Base-by-base conservation (phyloP, 2,113 vertebrate species). In the Orycteropus afer region DNA sequence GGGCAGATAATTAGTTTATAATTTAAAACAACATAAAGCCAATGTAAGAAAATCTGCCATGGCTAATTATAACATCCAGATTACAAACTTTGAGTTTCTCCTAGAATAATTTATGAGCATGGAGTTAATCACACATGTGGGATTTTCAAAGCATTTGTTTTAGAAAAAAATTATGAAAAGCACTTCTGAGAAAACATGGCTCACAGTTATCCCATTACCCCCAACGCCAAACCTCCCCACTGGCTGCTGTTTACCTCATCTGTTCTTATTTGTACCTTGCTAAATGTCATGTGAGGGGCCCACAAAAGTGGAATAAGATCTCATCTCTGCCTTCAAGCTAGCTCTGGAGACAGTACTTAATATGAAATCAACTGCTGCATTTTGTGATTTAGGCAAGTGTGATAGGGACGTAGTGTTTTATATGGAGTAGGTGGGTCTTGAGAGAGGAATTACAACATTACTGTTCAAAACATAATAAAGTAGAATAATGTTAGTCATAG, bases 81-180 rank as follows among this genome's bases (percentile, higher is more conserved):
- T 3, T 78, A 86, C 76, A 51, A 96, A 61, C 25, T 93, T 87
- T 93, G 11, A 51, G 18, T 84, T 51, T 91, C 20, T 95, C 90
- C 85, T 4, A 71, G 49, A 76, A 91, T 92, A 93, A 90, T 87
- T 93, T 88, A 87, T 92, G 45, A 88, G 37, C 37, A 55, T 5
- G 85, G 23, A 76, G 23, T 83, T 92, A 95, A 87, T 92, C 77
- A 96, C 8, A 79, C 13, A 78, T 78, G 5, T 89, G 88, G 63
- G 37, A 83, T 80, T 93, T 93, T 89, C 17, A 91, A 94, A 93
- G 63, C 14, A 79, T 86, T 92, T 95, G n/a, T n/a, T n/a, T n/a
- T n/a, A 89, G 84, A 88, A 29, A 86, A 85, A 86, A 93, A 79
- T 42, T 91, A 89, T 49, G 29, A 53, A 92, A 95, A 85, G 3